Conservation (phyloP, 2,888 invertebrate genomes). For the Elaeidobius kamerunicus region DNA sequence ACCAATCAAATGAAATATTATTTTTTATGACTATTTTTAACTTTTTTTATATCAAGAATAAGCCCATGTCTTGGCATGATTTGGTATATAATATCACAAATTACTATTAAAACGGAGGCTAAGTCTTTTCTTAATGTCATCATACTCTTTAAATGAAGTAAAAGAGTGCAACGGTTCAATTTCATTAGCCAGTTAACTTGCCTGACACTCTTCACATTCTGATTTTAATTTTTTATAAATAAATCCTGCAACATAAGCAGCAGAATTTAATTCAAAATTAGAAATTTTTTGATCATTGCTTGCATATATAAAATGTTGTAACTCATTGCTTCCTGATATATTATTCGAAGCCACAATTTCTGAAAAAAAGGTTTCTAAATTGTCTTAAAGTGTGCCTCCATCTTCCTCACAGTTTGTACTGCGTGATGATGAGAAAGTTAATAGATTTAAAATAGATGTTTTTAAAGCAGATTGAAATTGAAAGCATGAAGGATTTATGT, state of each 20-base stretch:
- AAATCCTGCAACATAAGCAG: conserved; percentile 1
- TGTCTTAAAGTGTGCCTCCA: background rate
- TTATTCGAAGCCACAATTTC: background rate
- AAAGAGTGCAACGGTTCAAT: background rate
- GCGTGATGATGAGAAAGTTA: background rate
- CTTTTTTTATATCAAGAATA: too few relatives aligned
- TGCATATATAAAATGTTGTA: too few relatives aligned
- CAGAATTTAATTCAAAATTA: background rate
- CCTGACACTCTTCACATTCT: conserved; percentile 1
- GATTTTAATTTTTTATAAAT: background rate
- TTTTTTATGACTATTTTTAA: too few relatives aligned
- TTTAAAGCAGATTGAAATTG: background rate
- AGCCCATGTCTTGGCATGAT: too few relatives aligned
- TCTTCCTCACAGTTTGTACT: background rate
- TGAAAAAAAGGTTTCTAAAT: background rate
- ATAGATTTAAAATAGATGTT: background rate
- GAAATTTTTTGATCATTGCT: too few relatives aligned
- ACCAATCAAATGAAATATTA: too few relatives aligned
- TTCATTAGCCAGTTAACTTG: background rate
- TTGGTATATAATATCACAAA: too few relatives aligned
- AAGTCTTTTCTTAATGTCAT: background rate
- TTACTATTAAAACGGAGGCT: too few relatives aligned
- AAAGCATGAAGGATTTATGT: background rate
- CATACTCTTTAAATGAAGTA: background rate
- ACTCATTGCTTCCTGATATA: background rate